A percentile compares a stretch with the other conserved stretches of the same genome.
Evolutionary conservation across 2,113 vertebrate species (phyloP).

Genomic region (Eudyptes chrysolophus): DNA sequence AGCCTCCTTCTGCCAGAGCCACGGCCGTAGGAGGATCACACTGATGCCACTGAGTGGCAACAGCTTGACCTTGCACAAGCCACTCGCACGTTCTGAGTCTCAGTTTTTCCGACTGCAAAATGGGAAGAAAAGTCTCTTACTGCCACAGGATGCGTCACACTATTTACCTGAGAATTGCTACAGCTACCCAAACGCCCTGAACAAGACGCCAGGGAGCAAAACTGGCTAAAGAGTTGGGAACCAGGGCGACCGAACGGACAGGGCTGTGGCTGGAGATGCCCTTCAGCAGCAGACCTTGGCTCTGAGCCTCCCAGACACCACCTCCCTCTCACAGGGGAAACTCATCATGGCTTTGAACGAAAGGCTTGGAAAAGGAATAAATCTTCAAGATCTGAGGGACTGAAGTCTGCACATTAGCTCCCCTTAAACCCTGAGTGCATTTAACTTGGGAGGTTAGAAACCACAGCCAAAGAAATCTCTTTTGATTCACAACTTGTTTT

Average conservation of each 20-base stretch:
- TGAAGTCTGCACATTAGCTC: constrained; percentile 44
- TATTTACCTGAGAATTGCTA: background rate
- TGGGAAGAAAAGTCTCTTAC: background rate
- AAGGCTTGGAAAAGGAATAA: constrained; percentile 31
- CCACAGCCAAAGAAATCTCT: constrained; percentile 59
- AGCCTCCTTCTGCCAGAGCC: background rate
- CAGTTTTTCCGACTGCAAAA: background rate
- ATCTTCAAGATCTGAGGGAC: constrained; percentile 10
- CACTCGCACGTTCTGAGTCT: background rate
- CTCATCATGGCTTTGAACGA: background rate
- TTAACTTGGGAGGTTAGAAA: constrained; percentile 65
- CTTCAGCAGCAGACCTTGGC: constrained; percentile 17
- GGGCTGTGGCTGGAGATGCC: background rate
- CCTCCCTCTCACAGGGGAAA: constrained; percentile 34
- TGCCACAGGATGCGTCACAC: background rate
- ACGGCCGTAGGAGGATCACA: background rate
- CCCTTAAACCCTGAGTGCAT: constrained; percentile 44
- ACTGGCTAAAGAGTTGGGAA: background rate
- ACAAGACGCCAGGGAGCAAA: background rate
- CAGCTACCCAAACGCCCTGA: background rate
- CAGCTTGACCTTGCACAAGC: background rate
- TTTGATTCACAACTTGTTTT: constrained; percentile 74
- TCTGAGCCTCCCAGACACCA: background rate
- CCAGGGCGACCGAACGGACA: fast-evolving
- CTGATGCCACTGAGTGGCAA: background rate